Evolutionary conservation across 2,888 invertebrate genomes (phyloP), one percentile per base, ranked within the genome.

Genomic region (Anticlea derivata): DNA sequence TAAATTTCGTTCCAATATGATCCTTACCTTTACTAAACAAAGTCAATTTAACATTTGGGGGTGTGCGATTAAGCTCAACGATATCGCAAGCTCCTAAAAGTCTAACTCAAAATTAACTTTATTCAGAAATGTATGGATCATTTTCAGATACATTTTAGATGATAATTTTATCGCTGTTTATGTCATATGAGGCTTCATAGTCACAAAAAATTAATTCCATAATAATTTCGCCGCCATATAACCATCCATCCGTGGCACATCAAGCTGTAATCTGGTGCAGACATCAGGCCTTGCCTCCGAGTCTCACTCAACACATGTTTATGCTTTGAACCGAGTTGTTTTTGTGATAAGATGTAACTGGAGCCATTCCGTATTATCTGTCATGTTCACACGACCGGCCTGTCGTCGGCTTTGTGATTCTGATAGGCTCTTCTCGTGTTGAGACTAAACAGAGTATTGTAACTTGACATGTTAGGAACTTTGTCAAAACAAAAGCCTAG

Each of bases 361-460:
- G 66, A 64, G 62, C 53, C 65, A 48, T 39, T 47, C n/a, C 41
- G 30, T 20, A 61, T 79, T 81, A 78, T 80, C 81, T 75, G 59
- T 38, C 64, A 49, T 67, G 78, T 84, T 84, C 85, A 83, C 85
- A 85, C 83, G 81, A 68, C 68, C 63, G 60, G 13, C 30, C n/a
- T 49, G 53, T 44, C 48, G 48, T 40, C 48, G 30, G 29, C 3
- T 41, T 10, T 39, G 27, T 22, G n/a, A n/a, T 29, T 29, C 12
- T 29, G 45, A 37, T 8, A 2, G 24, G 37, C 7, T 37, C 8
- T 46, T 37, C n/a, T 6, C 26, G 17, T 37, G 8, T 12, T 3
- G 29, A 35, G 50, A 38, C 30, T n/a, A 22, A 31, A 22, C 30
- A 22, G 13, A 20, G 20, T n/a, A n/a, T 26, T 33, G 13, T 26